phyloP scores from a whole-genome alignment of 2,113 vertebrate genomes.

The Pachycephala philippinensis region DNA sequence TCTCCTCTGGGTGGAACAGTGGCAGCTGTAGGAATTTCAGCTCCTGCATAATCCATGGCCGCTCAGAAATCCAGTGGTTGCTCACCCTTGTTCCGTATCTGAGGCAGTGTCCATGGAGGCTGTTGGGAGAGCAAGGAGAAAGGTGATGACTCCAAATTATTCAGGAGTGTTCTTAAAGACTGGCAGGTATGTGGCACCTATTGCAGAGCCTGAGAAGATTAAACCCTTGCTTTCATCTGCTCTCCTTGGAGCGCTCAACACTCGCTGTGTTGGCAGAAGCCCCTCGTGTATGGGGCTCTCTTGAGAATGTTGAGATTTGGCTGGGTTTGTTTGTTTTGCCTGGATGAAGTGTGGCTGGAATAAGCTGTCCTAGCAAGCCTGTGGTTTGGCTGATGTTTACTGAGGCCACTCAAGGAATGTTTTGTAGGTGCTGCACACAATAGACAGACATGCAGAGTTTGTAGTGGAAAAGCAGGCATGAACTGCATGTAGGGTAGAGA shows the following conservation, averaged over 20 bases:
- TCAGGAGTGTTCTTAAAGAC: neutral
- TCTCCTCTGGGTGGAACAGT: neutral
- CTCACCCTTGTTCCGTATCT: neutral
- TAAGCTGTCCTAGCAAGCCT: neutral
- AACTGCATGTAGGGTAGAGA: neutral
- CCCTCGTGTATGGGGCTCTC: neutral
- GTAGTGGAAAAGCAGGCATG: neutral
- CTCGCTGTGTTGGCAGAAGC: neutral
- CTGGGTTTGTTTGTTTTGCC: neutral
- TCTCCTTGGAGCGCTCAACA: neutral
- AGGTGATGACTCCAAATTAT: accelerated
- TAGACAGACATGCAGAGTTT: neutral
- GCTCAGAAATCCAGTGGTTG: neutral
- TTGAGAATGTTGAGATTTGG: neutral
- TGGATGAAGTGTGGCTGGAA: neutral
- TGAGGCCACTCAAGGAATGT: neutral
- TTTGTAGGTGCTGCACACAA: neutral
- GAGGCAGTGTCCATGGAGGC: neutral
- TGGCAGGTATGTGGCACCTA: accelerated
- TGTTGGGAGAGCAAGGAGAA: neutral
- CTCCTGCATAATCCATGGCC: accelerated
- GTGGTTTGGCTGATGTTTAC: neutral
- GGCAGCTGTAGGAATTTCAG: neutral
- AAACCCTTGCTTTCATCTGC: neutral
- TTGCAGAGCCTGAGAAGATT: neutral